These are phyloP conservation scores for Orchesella cincta DNA, from an alignment of 1,140 invertebrate species.

Conservation along the genomic window DNA sequence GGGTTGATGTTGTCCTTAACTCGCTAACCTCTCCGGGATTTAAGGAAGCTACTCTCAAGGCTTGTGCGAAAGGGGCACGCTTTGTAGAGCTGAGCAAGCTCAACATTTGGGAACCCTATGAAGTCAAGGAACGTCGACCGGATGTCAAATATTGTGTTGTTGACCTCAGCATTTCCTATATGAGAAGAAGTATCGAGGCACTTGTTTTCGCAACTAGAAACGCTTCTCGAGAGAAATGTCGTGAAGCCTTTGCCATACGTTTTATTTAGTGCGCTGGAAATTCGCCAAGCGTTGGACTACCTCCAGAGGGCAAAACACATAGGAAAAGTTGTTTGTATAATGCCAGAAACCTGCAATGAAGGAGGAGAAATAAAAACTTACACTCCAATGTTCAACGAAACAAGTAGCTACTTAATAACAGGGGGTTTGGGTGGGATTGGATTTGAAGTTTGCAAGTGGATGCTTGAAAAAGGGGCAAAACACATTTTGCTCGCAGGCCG, in stretches of 20 bases:
- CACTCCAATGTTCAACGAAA: background rate
- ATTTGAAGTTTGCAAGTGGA: background rate
- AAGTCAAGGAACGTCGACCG: background rate
- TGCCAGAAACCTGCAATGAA: too few relatives aligned
- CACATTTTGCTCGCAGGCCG: background rate
- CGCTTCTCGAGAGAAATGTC: background rate
- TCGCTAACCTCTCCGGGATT: background rate
- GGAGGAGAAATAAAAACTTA: background rate
- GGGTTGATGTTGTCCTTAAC: slow-evolving; percentile 1
- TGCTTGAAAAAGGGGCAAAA: background rate
- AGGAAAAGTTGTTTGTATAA: background rate
- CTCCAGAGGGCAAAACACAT: background rate
- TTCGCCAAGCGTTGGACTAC: background rate
- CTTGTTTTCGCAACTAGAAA: background rate
- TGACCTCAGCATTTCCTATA: background rate
- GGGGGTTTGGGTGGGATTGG: slow-evolving; percentile 23
- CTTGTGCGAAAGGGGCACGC: background rate
- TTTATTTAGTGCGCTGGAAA: background rate
- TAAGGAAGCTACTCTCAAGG: slow-evolving; percentile 14
- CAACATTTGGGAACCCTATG: background rate
- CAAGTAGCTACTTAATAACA: background rate
- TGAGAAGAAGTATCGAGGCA: background rate
- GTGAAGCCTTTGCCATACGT: background rate
- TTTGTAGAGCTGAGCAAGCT: slow-evolving; percentile 21
- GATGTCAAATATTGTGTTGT: background rate